Base-by-base conservation (phyloP, 2,797 vertebrate genomes). In the Sebastes vulpes region DNA sequence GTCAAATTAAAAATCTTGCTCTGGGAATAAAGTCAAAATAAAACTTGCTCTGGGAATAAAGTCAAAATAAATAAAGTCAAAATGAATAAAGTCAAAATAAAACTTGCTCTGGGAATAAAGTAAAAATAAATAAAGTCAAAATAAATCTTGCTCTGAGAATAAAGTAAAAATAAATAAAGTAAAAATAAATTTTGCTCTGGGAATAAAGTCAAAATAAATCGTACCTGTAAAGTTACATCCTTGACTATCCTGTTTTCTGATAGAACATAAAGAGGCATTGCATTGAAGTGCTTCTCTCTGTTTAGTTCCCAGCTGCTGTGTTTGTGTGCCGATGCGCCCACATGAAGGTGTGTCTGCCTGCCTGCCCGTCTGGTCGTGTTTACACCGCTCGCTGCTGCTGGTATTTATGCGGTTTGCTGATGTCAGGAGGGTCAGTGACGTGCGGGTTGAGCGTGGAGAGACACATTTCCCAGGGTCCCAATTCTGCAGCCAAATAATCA, bases 381-480 rank as follows among this genome's bases (percentile, higher is more conserved):
- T 67, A 54, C 72, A 14, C 69, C 16, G 60, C 60, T 21, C 31
- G 9, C 2, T 14, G 84, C 68, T 88, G 82, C 84, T 68, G 89
- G 88, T 83, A 89, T 94, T 92, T 94, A 94, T 92, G 56, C 78
- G 1, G 59, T 6, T 56, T 70, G 87, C 86, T 94, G 93, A 94
- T 92, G 92, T 95, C 91, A 94, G 72, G 50, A 12, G 50, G 35
- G 35, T 38, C 35, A 18, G 78, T 94, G 93, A 95, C 94, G 94
- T 69, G 72, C 75, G 64, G 60, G 67, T 25, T 3, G 25, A 48
- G 31, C 42, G 32, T 42, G 28, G 14, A 3, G 35, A 71, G 12
- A 29, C 57, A 66, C 52, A 23, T 76, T 88, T 88, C 75, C 79
- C 66, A 53, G 72, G 75, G 87, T 79, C 66, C 42, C 52, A 18